These are phyloP conservation scores for Dendrophyllia cribrosa DNA, from an alignment of 64 coral and sea anemone genomes.

Conservation along the genomic window DNA sequence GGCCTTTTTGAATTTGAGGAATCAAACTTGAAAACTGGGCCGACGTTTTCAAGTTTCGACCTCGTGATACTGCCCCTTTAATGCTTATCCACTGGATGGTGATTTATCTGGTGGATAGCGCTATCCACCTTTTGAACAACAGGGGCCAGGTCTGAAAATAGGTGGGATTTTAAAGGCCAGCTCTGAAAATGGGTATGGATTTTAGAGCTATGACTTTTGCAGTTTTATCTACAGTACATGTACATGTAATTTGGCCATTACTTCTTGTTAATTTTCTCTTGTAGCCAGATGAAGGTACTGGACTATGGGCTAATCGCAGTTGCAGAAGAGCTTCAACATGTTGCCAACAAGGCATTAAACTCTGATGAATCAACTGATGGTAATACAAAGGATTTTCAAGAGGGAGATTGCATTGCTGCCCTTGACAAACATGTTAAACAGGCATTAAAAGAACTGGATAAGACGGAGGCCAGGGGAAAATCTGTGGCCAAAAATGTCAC, in stretches of 20 bases:
- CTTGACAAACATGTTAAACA: conserved; percentile 72
- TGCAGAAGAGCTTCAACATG: conserved; percentile 60
- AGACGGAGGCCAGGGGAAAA: conserved; percentile 65
- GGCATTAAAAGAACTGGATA: conserved; percentile 60
- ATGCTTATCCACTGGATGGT: no score
- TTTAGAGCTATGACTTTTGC: no score
- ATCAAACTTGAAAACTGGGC: no score
- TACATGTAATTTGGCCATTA: no score
- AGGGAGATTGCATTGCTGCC: conserved; percentile 29
- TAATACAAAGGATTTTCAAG: conserved; percentile 9
- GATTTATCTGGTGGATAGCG: no score
- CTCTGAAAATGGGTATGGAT: no score
- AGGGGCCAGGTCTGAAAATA: no score
- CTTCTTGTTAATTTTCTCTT: not conserved
- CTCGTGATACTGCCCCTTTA: no score
- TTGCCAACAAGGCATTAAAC: conserved; percentile 44
- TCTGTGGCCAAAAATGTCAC: conserved; percentile 89
- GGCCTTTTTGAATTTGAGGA: no score
- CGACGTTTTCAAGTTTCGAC: no score
- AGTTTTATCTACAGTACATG: not conserved
- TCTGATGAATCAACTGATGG: not conserved
- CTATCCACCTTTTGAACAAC: no score
- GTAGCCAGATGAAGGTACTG: conserved; percentile 95
- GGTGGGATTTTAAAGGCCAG: no score
- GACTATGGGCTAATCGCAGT: conserved; percentile 89